Percentiles rank a stretch among this genome's conserved stretches.
Conservation (phyloP, 1,140 invertebrate genomes). For the Hycleus cichorii region DNA sequence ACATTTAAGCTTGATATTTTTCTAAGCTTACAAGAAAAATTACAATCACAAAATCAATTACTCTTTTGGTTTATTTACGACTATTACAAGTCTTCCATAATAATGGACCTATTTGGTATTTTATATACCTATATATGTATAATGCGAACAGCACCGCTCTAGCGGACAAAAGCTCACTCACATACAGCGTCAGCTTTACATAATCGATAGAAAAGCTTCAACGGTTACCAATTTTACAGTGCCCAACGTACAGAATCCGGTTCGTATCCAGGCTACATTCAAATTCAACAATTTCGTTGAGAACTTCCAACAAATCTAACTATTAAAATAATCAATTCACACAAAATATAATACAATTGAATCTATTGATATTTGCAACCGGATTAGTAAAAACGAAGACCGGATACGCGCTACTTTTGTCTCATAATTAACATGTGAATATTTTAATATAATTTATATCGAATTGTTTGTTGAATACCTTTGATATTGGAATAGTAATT, state of each 20-base stretch:
- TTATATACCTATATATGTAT: neutral
- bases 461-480: too few species aligned
- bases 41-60: constrained; percentile 28
- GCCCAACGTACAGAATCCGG: neutral
- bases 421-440: too few species aligned
- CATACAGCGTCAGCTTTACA: constrained; percentile 5
- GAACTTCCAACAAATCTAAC: too few species aligned
- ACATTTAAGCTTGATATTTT: constrained; percentile 18
- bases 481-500: too few species aligned
- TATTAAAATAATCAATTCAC: too few species aligned
- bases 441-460: too few species aligned
- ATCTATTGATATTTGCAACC: too few species aligned
- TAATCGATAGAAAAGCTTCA: constrained; percentile 22
- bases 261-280: constrained; percentile 11
- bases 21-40: constrained; percentile 17
- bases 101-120: constrained; percentile 6
- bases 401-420: too few species aligned
- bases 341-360: too few species aligned
- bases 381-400: too few species aligned
- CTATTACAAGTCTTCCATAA: constrained; percentile 22
- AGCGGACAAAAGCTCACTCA: constrained; percentile 16
- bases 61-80: constrained; percentile 26
- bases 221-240: constrained; percentile 6
- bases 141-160: constrained; percentile 14
- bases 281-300: neutral